Base-by-base conservation (phyloP, 2,888 invertebrate species). In the Stenodema calcarata region DNA sequence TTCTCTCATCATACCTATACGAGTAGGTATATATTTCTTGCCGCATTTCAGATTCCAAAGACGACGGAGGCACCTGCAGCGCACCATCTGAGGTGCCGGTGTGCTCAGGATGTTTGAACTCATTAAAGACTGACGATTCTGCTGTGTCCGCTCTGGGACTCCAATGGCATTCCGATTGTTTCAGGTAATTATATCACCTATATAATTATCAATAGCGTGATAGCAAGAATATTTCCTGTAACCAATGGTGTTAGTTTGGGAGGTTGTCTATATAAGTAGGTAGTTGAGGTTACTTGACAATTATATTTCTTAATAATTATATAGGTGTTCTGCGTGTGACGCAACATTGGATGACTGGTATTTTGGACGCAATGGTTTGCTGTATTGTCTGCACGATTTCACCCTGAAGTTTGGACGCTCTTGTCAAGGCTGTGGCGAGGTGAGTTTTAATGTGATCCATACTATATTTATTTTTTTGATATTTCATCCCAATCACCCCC, bases 291-390 rank as follows among this genome's bases (percentile, higher is more conserved):
- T 14, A 76, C 47, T 87, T 44, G 12, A n/a, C 28, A 75, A 7
- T 75, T 75, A 84, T 35, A 35, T 35, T 7, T 35, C 4, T 35
- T 35, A 35, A 7, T 7, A 35, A 35, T 35, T 7, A 90, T 90
- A n/a, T 90, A 97, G 98, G 91, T 98, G 98, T 92, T 97, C 97
- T 16, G 96, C 95, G 0, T 98, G 98, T 91, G 96, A 97, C 91
- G 93, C 93, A n/a, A 93, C 95, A 84, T 92, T 98, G 54, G 96
- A 95, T 4, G 95, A 94, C 89, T 98, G 98, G 98, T 98, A 98
- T 92, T 97, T 97, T 91, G 98, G 98, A 92, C 97, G 97, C 91
- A 95, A 96, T 90, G 97, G 97, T 0, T 91, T 97, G 88, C 92
- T 98, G 75, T 97, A 97, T 92, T 98, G 98, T 90, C 95, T 96